Conservation (phyloP, 1,140 invertebrate species). For the Platyscapa corneri region DNA sequence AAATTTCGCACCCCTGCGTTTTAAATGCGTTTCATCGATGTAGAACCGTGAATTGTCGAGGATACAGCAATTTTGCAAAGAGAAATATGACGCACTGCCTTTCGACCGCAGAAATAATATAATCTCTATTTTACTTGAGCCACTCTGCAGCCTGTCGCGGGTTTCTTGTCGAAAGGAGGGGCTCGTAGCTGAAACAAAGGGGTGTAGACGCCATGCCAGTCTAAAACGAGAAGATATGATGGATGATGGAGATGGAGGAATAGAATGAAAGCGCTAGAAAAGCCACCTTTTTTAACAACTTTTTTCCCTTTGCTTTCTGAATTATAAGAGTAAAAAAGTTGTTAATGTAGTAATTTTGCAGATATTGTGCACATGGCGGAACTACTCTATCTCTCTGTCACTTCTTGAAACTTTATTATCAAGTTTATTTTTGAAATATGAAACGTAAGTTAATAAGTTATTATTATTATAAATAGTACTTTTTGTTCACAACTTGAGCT, state of each 20-base stretch:
- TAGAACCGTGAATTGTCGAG: constrained; percentile 1
- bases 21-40: not conserved
- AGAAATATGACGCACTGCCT: not conserved
- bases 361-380: not conserved
- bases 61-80: not conserved
- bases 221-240: not conserved
- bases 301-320: not conserved
- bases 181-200: constrained; percentile 21
- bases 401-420: not conserved
- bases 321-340: not conserved
- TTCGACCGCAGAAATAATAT: constrained; percentile 24
- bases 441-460: not conserved
- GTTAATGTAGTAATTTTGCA: not conserved
- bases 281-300: not conserved
- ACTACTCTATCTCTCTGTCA: not conserved
- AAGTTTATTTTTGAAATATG: not conserved
- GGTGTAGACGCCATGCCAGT: constrained; percentile 6
- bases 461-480: not conserved
- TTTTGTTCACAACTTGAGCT: not conserved
- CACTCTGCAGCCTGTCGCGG: not conserved
- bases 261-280: not conserved
- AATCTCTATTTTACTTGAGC: constrained; percentile 28
- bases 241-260: constrained; percentile 18
- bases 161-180: not conserved
- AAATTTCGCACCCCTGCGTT: not conserved